Conservation (phyloP, 2,797 vertebrate species). For the Sarcoramphus papa region DNA sequence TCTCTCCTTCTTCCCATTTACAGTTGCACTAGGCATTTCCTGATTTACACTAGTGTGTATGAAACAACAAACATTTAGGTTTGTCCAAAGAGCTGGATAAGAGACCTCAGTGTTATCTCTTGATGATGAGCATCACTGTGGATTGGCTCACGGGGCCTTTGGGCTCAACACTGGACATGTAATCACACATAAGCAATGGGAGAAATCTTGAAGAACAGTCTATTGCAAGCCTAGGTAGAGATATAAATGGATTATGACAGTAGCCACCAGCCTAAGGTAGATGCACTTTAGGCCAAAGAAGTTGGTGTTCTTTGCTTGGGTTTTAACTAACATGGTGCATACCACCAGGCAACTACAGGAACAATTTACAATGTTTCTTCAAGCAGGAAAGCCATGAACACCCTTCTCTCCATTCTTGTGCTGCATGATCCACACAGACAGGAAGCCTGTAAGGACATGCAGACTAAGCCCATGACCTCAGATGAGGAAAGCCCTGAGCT, state of each 20-base stretch:
- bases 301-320: not conserved
- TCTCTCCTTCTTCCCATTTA: not conserved
- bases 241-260: not conserved
- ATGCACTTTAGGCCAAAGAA: not conserved
- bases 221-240: not conserved
- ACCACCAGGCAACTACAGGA: not conserved
- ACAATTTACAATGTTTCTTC: not conserved
- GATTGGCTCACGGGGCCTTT: not conserved
- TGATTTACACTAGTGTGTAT: not conserved
- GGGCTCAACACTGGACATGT: accelerated
- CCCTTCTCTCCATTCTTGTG: not conserved
- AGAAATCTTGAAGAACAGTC: not conserved
- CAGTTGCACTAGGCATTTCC: not conserved
- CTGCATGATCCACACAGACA: not conserved
- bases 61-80: not conserved
- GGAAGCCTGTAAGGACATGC: not conserved
- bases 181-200: not conserved
- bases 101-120: not conserved
- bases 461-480: not conserved
- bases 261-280: not conserved
- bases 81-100: not conserved
- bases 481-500: not conserved
- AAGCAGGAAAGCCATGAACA: not conserved
- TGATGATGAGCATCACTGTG: not conserved
- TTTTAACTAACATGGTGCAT: not conserved